Evolutionary conservation across 2,888 invertebrate genomes (phyloP).

Genomic region (Diabrotica balteata): DNA sequence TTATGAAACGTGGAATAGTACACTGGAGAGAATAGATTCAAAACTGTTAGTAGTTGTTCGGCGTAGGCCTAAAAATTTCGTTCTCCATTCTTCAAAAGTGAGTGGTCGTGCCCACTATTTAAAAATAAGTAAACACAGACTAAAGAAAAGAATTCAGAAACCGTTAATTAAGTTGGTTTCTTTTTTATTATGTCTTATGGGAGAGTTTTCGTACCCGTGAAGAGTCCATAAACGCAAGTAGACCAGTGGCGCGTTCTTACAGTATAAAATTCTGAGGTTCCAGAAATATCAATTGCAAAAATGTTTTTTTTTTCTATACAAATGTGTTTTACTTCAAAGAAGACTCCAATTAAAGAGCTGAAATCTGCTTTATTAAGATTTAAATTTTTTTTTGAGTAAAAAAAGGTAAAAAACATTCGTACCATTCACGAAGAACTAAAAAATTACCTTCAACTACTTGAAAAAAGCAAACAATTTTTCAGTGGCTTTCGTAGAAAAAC

Average conservation of each 20-base stretch:
- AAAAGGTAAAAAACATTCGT: too few relatives aligned
- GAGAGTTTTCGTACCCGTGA: slow-evolving; percentile 20
- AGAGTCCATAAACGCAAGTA: background rate
- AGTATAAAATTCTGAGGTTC: background rate
- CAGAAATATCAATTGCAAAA: too few relatives aligned
- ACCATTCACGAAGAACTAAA: too few relatives aligned
- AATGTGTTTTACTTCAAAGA: too few relatives aligned
- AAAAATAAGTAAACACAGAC: slow-evolving; percentile 22
- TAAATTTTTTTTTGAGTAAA: too few relatives aligned
- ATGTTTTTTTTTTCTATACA: too few relatives aligned
- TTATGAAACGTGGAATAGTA: background rate
- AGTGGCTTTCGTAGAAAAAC: too few relatives aligned
- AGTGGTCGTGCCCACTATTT: slow-evolving; percentile 21
- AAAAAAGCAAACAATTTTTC: too few relatives aligned
- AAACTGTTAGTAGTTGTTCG: slow-evolving; percentile 6
- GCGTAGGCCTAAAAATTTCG: slow-evolving; percentile 13
- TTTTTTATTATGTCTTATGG: slow-evolving; percentile 20
- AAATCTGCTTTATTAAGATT: too few relatives aligned
- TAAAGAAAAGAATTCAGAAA: slow-evolving; percentile 28
- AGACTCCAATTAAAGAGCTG: too few relatives aligned
- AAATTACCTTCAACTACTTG: too few relatives aligned
- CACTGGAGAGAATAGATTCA: background rate
- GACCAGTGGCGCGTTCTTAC: background rate
- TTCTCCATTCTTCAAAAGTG: slow-evolving; percentile 17
- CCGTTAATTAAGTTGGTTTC: slow-evolving; percentile 31